Evolutionary conservation across 2,113 vertebrate species (phyloP).

Genomic region (Aldabrachelys gigantea): DNA sequence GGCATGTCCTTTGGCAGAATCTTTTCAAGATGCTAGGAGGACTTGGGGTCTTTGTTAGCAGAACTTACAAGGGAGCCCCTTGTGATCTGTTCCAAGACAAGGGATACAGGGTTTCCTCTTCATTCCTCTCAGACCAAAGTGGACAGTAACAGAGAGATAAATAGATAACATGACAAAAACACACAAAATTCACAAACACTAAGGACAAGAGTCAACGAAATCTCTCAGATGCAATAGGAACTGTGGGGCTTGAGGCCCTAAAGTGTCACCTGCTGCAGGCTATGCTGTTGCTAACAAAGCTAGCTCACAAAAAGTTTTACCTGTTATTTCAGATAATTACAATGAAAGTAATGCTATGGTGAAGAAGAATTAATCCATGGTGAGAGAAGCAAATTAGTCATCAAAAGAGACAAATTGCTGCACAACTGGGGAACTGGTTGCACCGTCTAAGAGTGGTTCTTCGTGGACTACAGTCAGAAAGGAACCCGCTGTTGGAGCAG

Average conservation of each 20-base stretch:
- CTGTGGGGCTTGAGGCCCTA: conserved; percentile 8
- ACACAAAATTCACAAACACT: conserved; percentile 8
- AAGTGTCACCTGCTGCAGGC: background rate
- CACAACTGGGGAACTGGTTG: background rate
- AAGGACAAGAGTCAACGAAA: conserved; percentile 14
- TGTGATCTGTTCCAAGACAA: background rate
- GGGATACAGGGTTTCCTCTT: conserved; percentile 23
- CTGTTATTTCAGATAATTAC: conserved; percentile 4
- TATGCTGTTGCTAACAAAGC: conserved; percentile 3
- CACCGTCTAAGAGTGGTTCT: background rate
- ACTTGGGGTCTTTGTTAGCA: background rate
- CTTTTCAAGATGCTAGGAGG: background rate
- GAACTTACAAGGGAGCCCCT: background rate
- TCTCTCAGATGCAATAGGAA: background rate
- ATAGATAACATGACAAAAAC: conserved; percentile 55
- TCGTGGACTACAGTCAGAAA: background rate
- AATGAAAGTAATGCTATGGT: background rate
- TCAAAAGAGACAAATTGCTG: background rate
- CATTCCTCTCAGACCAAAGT: conserved; percentile 9
- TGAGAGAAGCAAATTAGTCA: background rate
- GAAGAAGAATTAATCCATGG: background rate
- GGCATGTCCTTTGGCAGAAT: background rate
- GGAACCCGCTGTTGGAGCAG: fast-evolving
- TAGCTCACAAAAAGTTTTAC: background rate
- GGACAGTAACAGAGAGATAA: background rate